Evolutionary conservation across 35 echinoderm and acorn worm species (phyloP), one percentile per base, ranked within the genome.

Genomic region (Chiridota heheva): DNA sequence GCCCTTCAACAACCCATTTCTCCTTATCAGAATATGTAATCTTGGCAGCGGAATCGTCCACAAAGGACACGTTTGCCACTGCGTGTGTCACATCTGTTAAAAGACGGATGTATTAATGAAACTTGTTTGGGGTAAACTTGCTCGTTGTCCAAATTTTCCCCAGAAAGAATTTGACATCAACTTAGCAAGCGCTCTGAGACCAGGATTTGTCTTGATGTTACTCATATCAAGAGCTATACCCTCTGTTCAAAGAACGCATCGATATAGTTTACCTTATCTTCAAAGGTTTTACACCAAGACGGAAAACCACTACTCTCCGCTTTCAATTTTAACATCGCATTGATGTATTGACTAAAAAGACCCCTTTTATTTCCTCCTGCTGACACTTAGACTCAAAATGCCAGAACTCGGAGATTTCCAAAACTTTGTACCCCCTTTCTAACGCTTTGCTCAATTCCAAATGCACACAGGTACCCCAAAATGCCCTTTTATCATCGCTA

Each of bases 151-250:
- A 51, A 76, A 55, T 32, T 76, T 30, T 53, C 44, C 44, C 72
- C 72, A 76, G 32, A 76, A 55, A 32, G 25, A 53, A 15, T 57
- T 55, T 28, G 57, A 57, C 72, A 76, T 53, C 18, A 76, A 53
- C 44, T 76, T 76, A 31, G 44, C 72, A 48, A 76, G 72, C 28
- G 42, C 81, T 62, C 81, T 71, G 17, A 72, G 47, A 70, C 81
- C 80, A 26, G 63, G 80, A 40, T 71, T 83, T 37, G 70, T 24
- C 35, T 18, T 83, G 16, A 83, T 83, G 18, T 71, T 67, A 39
- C 72, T 26, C 28, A 42, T 61, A 56, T 72, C 42, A 15, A 72
- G 39, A 8, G 41, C 24, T 36, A 84, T 62, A 44, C 83, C 83
- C 47, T 86, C 70, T 77, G 59, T 32, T 72, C 71, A 59, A 45